Evolutionary conservation across 1,140 invertebrate genomes (phyloP), one percentile per base, ranked within the genome.

Genomic region (Drosophila lacteicornis): DNA sequence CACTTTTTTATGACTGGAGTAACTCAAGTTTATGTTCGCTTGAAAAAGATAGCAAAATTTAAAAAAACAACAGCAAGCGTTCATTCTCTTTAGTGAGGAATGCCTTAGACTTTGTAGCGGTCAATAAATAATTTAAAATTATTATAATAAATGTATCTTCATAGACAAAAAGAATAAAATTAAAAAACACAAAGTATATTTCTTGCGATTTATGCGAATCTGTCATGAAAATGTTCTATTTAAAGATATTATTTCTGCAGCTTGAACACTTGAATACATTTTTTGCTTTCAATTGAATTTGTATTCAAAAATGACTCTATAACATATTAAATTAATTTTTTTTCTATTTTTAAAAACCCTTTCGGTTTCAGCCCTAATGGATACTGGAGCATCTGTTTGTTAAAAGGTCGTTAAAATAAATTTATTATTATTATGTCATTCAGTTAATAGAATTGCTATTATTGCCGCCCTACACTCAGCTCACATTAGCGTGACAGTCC

Each of bases 401-500:
- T 33, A 19, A 74, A 61, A 38, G n/a, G 13, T 15, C 22, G 58
- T 40, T 38, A 43, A 55, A 75, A 50, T 47, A 30, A n/a, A 73
- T 73, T 27, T 42, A 60, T 69, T 69, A 59, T 77, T 69, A 78
- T 78, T 82, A 56, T 77, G 79, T 80, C 65, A 83, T 67, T 80
- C 50, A 12, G 62, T 69, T 57, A 78, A 61, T 61, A 57, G 57
- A 59, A 57, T 73, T 19, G 12, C 46, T 38, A 73, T 73, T 19
- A 27, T 58, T 58, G 15, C 49, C 19, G 55, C 45, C 59, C 62
- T 42, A 51, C 47, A 79, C 47, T 51, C 78, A 70, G 60, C 40
- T 49, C 82, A 79, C 22, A 69, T 59, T 63, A 47, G 74, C 82
- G 75, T 85, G 82, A 85, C 82, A 68, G 42, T 65, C 78, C 22